These are phyloP conservation scores for Frankliniella intonsa DNA, from an alignment of 2,888 invertebrate genomes.

Conservation along the genomic window DNA sequence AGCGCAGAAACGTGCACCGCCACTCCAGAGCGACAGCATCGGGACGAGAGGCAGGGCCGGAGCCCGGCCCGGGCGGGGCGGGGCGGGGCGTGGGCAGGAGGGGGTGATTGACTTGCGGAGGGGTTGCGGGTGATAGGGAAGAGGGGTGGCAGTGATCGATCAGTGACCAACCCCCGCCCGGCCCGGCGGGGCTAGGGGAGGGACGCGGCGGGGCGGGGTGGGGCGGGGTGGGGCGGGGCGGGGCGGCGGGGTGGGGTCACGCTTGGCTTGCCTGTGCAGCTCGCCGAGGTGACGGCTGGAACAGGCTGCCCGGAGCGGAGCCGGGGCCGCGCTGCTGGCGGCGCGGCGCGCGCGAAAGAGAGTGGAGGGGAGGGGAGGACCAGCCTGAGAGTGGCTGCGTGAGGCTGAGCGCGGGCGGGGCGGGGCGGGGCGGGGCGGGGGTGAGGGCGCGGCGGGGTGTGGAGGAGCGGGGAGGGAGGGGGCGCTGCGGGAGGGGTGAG, in stretches of 20 bases:
- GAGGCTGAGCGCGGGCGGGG: constrained; percentile 4
- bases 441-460: background rate
- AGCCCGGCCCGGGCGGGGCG: background rate
- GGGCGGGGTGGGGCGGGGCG: constrained; percentile 27
- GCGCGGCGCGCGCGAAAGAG: background rate
- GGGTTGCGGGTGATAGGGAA: constrained; percentile 18
- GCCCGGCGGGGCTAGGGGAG: background rate
- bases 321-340: background rate
- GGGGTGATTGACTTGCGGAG: constrained; percentile 30
- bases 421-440: background rate
- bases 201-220: background rate
- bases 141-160: constrained; percentile 28
- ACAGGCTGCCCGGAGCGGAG: background rate
- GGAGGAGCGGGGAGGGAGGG: background rate
- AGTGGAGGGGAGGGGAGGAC: background rate
- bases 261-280: constrained; percentile 27
- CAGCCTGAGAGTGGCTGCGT: background rate
- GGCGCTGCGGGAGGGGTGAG: too few species aligned
- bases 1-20: background rate
- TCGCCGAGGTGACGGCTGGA: constrained; percentile 11
- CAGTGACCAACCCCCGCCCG: constrained; percentile 24
- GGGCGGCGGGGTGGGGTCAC: constrained; percentile 18
- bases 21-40: background rate
- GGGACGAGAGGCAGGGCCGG: constrained; percentile 27
- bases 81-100: constrained; percentile 20